These are phyloP conservation scores for Bolinopsis microptera DNA, from an alignment of 37 sponge, comb jelly and placozoan species.

Conservation along the genomic window DNA sequence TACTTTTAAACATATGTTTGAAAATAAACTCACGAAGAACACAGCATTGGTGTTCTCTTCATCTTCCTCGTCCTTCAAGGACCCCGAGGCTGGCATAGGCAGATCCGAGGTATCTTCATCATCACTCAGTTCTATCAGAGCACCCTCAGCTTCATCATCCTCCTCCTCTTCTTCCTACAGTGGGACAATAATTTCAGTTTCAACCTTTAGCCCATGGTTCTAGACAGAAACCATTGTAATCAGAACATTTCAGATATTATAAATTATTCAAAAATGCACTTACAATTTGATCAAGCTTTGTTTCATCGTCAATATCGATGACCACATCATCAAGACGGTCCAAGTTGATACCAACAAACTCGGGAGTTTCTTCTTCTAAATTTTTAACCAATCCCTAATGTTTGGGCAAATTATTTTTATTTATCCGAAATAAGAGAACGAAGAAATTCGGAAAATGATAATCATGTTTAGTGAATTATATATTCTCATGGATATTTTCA, in stretches of 20 bases:
- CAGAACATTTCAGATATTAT: no score
- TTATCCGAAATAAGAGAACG: not conserved
- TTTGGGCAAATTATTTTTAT: not conserved
- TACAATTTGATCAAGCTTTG: not conserved
- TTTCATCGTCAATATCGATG: not conserved
- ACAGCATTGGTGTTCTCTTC: not conserved
- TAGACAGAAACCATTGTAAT: no score
- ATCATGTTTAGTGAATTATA: no score
- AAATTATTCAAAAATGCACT: no score
- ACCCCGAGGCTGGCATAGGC: not conserved
- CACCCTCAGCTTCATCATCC: not conserved
- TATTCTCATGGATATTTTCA: no score
- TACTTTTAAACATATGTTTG: no score
- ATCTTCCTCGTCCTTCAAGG: not conserved
- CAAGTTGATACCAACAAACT: conserved; percentile 29
- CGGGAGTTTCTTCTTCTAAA: not conserved
- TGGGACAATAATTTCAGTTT: no score
- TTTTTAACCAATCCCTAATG: not conserved
- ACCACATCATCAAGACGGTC: not conserved
- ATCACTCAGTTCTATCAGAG: not conserved
- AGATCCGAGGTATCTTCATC: not conserved
- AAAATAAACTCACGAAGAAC: not conserved
- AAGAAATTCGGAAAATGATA: no score
- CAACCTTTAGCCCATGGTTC: no score
- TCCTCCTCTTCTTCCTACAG: not conserved